phyloP scores from a whole-genome alignment of 1,140 invertebrate genomes.

The Cotesia typhae region DNA sequence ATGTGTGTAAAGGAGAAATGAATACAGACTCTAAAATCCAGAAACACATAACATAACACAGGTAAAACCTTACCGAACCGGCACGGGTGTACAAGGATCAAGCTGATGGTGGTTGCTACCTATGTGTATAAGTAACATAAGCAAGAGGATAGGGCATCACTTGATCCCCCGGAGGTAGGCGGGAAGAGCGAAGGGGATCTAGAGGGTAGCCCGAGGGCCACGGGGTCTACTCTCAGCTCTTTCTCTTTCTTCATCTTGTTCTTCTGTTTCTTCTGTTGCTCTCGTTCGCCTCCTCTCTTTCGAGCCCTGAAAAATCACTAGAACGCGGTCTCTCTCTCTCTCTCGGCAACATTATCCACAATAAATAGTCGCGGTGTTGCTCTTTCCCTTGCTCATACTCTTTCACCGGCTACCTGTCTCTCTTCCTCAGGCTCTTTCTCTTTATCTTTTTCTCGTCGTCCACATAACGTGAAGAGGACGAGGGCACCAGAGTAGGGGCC shows the following conservation, averaged over 20 bases:
- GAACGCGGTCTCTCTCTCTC: background rate
- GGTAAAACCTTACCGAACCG: conserved; percentile 6
- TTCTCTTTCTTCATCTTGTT: background rate
- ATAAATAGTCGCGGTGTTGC: background rate
- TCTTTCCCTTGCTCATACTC: background rate
- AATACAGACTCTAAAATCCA: background rate
- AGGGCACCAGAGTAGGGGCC: conserved; percentile 37
- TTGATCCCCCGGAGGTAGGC: conserved; percentile 16
- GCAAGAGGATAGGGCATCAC: conserved; percentile 26
- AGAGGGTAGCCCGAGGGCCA: conserved; percentile 15
- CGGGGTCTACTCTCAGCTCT: conserved; percentile 16
- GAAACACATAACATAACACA: background rate
- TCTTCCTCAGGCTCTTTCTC: background rate
- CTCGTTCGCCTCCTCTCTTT: background rate
- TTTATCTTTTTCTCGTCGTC: conserved; percentile 22
- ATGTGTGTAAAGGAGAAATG: background rate
- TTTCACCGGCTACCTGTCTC: background rate
- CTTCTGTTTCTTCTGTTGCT: background rate
- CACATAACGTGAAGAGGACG: conserved; percentile 26
- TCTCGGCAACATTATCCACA: conserved; percentile 8
- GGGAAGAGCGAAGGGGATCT: conserved; percentile 7
- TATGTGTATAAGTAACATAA: conserved; percentile 3
- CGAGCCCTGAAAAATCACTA: too few relatives aligned
- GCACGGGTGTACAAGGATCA: background rate
- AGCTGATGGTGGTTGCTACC: conserved; percentile 34